Base-by-base conservation (phyloP, 2,797 vertebrate genomes). In the Lithobates sylvaticus region DNA sequence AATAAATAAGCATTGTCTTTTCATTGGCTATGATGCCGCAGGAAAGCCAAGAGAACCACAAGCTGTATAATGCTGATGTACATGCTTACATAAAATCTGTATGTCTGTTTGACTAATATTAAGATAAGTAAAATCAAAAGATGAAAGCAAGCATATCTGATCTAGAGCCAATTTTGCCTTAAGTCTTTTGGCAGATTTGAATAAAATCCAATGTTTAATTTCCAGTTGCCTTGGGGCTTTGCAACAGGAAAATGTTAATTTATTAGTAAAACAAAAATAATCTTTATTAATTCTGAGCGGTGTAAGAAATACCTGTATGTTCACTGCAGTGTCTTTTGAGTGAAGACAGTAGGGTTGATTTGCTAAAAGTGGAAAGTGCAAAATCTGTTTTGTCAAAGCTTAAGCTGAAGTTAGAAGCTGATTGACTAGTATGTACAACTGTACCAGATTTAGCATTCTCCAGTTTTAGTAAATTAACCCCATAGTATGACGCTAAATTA, bases 101-200 rank as follows among this genome's bases (percentile, higher is more conserved):
- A 58, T 58, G 54, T 61, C 54, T 61, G 21, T 61, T 61, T 61
- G 21, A n/a, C 54, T 61, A 61, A 61, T 61, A 61, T 61, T 61
- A 61, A 61, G 54, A 61, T 61, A 61, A 61, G 54, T 61, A 61
- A 61, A 61, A 61, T 18, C 54, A 61, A 61, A 18, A 61, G 54
- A 61, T 61, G 18, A 61, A 61, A 61, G 21, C 54, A 61, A n/a
- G 1, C 21, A 61, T 8, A 23, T 23, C 21, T n/a, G 54, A 61
- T 61, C 54, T 61, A 15, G 47, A 76, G 58, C 74, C 74, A 76
- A 27, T 32, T 76, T 76, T 23, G 27, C 74, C 74, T 76, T 8
- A 32, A 34, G 74, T 32, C 47, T 76, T 26, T 76, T 76, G 74
- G 74, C 74, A 76, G 54, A 54, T 29, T 5, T 54, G 44, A 29